phyloP scores from a whole-genome alignment of 2,888 invertebrate species.

The Scaptomyza flava region DNA sequence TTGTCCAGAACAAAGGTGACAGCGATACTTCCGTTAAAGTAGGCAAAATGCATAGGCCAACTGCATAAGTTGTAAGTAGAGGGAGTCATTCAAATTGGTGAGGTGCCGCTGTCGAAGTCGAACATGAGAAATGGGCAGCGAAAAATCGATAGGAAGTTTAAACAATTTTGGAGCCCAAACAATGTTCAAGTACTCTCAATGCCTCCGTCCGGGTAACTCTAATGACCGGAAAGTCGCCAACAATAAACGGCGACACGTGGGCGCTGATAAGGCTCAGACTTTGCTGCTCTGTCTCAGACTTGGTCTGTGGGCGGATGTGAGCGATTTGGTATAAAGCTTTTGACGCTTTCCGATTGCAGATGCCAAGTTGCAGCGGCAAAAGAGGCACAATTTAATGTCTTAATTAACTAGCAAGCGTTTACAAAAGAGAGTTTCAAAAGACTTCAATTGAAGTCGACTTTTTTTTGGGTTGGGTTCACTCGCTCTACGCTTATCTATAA shows the following conservation, averaged over 20 bases:
- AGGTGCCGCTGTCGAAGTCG: slow-evolving; percentile 50
- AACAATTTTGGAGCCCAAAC: slow-evolving; percentile 46
- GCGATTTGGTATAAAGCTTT: slow-evolving; percentile 68
- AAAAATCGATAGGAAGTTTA: slow-evolving; percentile 60
- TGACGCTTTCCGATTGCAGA: slow-evolving; percentile 48
- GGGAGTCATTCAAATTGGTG: slow-evolving; percentile 20
- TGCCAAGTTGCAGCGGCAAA: slow-evolving; percentile 54
- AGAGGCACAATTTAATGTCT: slow-evolving; percentile 70
- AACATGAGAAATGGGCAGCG: slow-evolving; percentile 43
- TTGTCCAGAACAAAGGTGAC: slow-evolving; percentile 67
- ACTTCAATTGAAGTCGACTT: slow-evolving; percentile 30
- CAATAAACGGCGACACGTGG: slow-evolving; percentile 73
- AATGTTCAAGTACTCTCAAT: slow-evolving; percentile 1
- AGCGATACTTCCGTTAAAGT: slow-evolving; percentile 60
- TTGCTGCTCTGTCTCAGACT: background rate
- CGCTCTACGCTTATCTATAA: slow-evolving; percentile 71
- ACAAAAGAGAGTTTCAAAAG: slow-evolving; percentile 3
- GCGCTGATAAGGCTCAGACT: slow-evolving; percentile 66
- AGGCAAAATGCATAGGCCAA: slow-evolving; percentile 6
- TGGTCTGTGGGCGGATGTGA: slow-evolving; percentile 74
- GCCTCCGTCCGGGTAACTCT: slow-evolving; percentile 46
- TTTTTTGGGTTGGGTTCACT: slow-evolving; percentile 27
- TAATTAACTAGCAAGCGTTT: slow-evolving; percentile 67
- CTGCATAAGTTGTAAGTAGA: slow-evolving; percentile 17
- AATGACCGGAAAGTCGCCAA: slow-evolving; percentile 75